Evolutionary conservation across 2,113 vertebrate genomes (phyloP), one percentile per base, ranked within the genome.

Genomic region (Neolamprologus toae): DNA sequence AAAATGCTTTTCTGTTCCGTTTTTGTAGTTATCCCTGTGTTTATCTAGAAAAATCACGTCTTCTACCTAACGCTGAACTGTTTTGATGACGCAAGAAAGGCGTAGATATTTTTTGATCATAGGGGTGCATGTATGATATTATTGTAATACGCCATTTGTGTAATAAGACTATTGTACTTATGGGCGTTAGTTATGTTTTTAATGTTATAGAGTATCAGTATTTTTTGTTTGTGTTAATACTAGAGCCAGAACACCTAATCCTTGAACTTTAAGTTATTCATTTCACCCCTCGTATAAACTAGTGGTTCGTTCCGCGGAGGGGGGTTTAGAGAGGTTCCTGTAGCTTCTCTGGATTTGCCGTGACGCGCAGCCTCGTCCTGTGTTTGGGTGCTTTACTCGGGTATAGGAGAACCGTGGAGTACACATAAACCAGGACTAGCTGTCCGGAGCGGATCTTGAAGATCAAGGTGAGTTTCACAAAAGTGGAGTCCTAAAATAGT

Each of bases 291-390:
- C 55, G 1, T 2, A 6, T 45, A 14, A 73, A 79, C 3, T 51
- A 92, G 68, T 96, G 94, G 93, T 7, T 76, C 45, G 4, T 73
- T 93, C 95, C 92, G 31, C 14, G 7, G 49, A 31, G 80, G 71
- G 81, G 2, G 19, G 16, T 26, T 57, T 5, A 85, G 21, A 26
- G 47, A 55, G 59, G 76, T 42, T 93, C 84, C 71, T 89, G 90
- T 68, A 54, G 55, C 83, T 84, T 17, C 88, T 68, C 6, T 40
- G 90, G 92, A 82, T 87, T 91, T 73, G 42, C 91, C 87, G 90
- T 93, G 93, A 94, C 92, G 92, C 80, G 71, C 47, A 26, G 26
- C 17, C 45, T 19, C 11, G 33, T 76, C 40, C 31, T 53, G 45
- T 88, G 90, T 91, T 80, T 63, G 53, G 78, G 42, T 35, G 19